Base-by-base conservation (phyloP, 2,888 invertebrate species). In the Laspeyria flexula region DNA sequence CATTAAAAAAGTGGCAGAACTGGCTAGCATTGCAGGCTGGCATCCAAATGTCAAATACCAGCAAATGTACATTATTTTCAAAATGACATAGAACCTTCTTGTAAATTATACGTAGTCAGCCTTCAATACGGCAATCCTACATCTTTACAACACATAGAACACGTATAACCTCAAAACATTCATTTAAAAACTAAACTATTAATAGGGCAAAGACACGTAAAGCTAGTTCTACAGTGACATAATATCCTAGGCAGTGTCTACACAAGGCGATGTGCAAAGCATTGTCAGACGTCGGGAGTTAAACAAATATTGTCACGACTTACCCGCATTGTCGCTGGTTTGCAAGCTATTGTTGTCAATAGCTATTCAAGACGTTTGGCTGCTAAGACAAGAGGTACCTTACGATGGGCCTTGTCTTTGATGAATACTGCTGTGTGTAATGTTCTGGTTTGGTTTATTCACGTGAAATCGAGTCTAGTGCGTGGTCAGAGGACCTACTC, bases 221-320 rank as follows among this genome's bases (percentile, higher is more conserved):
- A 9, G 9, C 29, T 42, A 29, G 44, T 42, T 57, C 31, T 34
- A 29, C 27, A 42, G 0, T 2, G 3, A 34, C 41, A 47, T 49
- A 39, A 43, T 40, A 39, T 35, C 43, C 48, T 45, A 52, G 41
- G 30, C 15, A 30, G 39, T 13, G 53, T 39, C 37, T 45, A 37
- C 23, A 54, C 50, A 55, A 55, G 44, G 52, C 13, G 51, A 59
- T 63, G 60, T 53, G 54, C 59, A 57, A 54, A 60, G 72, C 65
- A 60, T 74, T 66, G 69, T 64, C 66, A 62, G 50, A 46, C 50
- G 54, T 60, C 53, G 55, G 55, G 59, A 66, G 55, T 55, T 55
- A 40, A 56, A 59, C 71, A 71, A 75, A 75, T 71, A 75, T 75
- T 71, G 60, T 54, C 66, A 33, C 15, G 59, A 49, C 64, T 51